phyloP scores from a whole-genome alignment of 2,113 vertebrate species.

The Burhinus oedicnemus region DNA sequence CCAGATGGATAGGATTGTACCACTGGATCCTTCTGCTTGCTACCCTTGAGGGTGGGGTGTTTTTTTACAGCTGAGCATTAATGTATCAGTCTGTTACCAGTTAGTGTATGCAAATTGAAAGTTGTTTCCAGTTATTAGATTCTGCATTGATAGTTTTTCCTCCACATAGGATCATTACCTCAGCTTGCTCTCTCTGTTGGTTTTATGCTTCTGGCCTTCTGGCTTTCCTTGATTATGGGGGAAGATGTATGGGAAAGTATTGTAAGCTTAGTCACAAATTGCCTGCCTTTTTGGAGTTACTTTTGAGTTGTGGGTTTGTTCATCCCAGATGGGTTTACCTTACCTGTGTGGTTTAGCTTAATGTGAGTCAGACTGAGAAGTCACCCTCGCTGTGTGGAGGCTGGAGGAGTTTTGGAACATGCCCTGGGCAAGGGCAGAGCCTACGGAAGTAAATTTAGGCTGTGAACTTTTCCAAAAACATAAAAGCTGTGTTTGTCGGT shows the following conservation, averaged over 20 bases:
- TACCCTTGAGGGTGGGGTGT: neutral
- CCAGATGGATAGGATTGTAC: neutral
- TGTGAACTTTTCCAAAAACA: neutral
- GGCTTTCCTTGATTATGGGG: neutral
- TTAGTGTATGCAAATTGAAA: neutral
- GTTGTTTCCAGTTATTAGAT: neutral
- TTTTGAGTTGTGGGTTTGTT: neutral
- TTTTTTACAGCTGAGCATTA: neutral
- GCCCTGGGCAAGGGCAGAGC: neutral
- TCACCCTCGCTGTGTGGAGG: neutral
- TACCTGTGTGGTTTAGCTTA: neutral
- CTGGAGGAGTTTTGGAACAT: neutral
- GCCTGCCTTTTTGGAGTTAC: neutral
- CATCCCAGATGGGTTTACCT: neutral
- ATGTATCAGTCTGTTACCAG: neutral
- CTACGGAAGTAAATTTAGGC: neutral
- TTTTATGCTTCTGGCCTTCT: neutral
- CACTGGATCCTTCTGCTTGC: neutral
- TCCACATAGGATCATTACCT: neutral
- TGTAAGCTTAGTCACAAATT: neutral
- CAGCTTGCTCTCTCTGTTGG: neutral
- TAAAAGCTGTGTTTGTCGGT: neutral
- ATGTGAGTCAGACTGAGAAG: neutral
- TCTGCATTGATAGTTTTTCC: neutral
- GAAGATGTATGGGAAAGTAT: neutral